Percentiles rank a stretch among this genome's conserved stretches.
These are phyloP conservation scores for Marmota monax DNA, from an alignment of 2,113 vertebrate species.

Conservation along the genomic window DNA sequence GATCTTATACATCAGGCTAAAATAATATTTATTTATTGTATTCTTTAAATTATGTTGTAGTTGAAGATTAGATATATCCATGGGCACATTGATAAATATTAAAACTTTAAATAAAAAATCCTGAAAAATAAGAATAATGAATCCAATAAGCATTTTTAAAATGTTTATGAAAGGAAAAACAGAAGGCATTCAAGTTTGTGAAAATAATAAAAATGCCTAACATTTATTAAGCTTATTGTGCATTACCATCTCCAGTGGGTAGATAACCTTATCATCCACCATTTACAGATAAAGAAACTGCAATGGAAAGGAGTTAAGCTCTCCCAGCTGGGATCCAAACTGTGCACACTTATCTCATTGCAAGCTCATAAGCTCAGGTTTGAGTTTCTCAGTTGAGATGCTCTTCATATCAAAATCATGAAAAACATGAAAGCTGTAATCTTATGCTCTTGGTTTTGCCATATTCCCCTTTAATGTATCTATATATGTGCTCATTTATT, in stretches of 20 bases:
- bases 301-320: not conserved
- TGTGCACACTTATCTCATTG: not conserved
- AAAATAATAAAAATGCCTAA: not conserved
- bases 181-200: not conserved
- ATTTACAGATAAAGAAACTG: not conserved
- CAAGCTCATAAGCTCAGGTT: not conserved
- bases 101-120: not conserved
- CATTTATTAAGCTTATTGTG: not conserved
- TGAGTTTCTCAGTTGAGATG: not conserved
- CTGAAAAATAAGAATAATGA: constrained; percentile 6
- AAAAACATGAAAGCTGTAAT: not conserved
- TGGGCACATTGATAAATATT: not conserved
- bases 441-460: not conserved
- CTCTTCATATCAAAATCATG: not conserved
- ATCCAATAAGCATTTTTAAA: not conserved
- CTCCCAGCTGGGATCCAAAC: not conserved
- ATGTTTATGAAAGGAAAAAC: not conserved
- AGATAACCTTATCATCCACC: not conserved
- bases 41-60: not conserved
- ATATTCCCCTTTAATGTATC: not conserved
- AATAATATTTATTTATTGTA: not conserved
- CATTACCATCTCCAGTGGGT: not conserved
- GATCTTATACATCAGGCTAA: not conserved
- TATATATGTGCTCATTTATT: not conserved
- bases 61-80: not conserved